phyloP scores from a whole-genome alignment of 2,113 vertebrate species.

The Calonectris borealis region DNA sequence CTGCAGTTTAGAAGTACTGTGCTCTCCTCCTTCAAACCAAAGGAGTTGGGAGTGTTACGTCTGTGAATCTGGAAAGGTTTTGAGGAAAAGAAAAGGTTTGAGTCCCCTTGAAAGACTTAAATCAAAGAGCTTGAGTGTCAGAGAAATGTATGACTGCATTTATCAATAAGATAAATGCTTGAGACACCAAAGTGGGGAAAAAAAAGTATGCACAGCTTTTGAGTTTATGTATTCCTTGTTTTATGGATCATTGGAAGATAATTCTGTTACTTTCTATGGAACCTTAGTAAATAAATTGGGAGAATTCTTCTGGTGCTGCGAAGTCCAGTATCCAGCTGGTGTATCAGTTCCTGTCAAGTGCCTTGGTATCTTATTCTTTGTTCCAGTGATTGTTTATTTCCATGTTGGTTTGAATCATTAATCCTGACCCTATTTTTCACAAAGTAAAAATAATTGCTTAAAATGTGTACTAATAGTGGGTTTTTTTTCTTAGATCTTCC shows the following conservation, averaged over 20 bases:
- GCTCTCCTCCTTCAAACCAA: background rate
- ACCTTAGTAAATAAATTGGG: background rate
- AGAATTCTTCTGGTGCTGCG: background rate
- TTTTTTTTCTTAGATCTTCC: background rate
- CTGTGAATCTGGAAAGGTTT: background rate
- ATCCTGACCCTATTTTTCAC: background rate
- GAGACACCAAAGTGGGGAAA: background rate
- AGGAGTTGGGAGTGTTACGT: background rate
- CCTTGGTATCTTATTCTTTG: background rate
- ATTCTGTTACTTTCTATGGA: background rate
- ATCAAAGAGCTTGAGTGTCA: background rate
- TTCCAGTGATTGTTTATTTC: background rate
- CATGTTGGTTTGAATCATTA: background rate
- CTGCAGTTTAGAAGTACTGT: background rate
- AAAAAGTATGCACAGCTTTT: background rate
- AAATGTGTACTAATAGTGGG: background rate
- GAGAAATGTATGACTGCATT: background rate
- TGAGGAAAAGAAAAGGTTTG: background rate
- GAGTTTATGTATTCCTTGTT: background rate
- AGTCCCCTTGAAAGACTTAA: background rate
- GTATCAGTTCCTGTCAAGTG: background rate
- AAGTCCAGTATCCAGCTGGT: background rate
- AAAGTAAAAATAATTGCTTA: background rate
- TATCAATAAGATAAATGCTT: background rate
- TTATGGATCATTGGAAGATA: background rate